Evolutionary conservation across 2,888 invertebrate genomes (phyloP).

Genomic region (Zelleria hepariella): DNA sequence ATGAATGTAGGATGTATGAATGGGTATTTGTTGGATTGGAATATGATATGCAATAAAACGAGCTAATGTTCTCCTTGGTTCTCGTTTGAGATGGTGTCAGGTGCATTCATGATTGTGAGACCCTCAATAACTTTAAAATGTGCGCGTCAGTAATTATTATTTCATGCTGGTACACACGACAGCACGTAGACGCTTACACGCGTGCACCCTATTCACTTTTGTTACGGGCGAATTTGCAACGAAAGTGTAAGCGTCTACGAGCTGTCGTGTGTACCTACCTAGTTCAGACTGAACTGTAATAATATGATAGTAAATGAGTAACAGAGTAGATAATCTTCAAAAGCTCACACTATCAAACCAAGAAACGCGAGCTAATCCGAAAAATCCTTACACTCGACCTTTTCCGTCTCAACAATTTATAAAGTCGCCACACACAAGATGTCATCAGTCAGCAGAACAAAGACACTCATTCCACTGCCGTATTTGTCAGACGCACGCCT

Average conservation of each 20-base stretch:
- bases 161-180: no score
- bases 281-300: no score
- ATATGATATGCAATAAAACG: constrained; percentile 32
- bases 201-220: no score
- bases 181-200: no score
- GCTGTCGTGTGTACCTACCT: no score
- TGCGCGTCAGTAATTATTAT: neutral
- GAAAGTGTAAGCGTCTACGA: no score
- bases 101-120: neutral
- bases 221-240: no score
- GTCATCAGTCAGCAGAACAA: constrained; percentile 9
- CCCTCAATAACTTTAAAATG: neutral
- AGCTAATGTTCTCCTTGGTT: constrained; percentile 31
- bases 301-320: no score
- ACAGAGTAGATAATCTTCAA: no score
- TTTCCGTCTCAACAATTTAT: constrained; percentile 8
- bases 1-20: constrained; percentile 16
- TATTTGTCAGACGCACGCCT: constrained; percentile 28
- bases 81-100: neutral
- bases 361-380: neutral
- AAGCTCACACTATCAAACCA: no score
- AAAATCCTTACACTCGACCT: neutral
- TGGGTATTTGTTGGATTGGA: constrained; percentile 27
- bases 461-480: constrained; percentile 18
- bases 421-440: constrained; percentile 8